These are phyloP conservation scores for Melanostoma scalare DNA, from an alignment of 2,888 invertebrate species.

Conservation along the genomic window DNA sequence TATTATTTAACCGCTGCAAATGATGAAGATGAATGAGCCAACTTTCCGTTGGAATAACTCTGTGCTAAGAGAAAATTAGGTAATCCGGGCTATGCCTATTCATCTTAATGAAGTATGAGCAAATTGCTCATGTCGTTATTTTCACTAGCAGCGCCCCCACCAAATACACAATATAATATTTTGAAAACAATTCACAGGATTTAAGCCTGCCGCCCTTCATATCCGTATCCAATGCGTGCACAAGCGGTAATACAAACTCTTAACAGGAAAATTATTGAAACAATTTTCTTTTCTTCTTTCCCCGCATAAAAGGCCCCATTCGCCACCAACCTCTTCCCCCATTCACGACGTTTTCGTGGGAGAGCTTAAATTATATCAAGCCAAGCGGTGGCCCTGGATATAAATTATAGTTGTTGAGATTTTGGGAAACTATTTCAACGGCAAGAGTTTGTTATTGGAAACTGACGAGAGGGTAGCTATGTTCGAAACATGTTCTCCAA, in stretches of 20 bases:
- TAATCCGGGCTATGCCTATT: slow-evolving; percentile 52
- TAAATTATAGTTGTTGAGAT: slow-evolving; percentile 63
- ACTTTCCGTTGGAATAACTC: slow-evolving; percentile 21
- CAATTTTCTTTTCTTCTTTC: slow-evolving; percentile 43
- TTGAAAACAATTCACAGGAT: slow-evolving; percentile 53
- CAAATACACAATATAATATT: slow-evolving; percentile 22
- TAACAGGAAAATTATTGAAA: slow-evolving; percentile 62
- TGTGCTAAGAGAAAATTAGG: slow-evolving; percentile 42
- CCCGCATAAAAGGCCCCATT: not conserved
- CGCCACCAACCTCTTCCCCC: too few species aligned
- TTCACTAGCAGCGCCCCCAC: not conserved
- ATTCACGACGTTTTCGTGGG: slow-evolving; percentile 13
- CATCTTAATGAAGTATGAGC: slow-evolving; percentile 64
- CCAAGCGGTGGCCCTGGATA: slow-evolving; percentile 49
- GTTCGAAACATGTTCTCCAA: slow-evolving; percentile 37
- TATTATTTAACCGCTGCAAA: slow-evolving; percentile 7
- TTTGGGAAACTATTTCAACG: slow-evolving; percentile 52
- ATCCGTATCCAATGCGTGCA: slow-evolving; percentile 23
- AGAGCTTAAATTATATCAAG: slow-evolving; percentile 17
- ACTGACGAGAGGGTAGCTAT: slow-evolving; percentile 26
- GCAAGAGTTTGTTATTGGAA: slow-evolving; percentile 43
- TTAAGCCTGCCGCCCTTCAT: slow-evolving; percentile 23
- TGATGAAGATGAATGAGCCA: slow-evolving; percentile 64
- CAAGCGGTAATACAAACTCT: not conserved
- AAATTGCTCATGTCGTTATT: not conserved